Percentiles rank a stretch among this genome's conserved stretches.
Evolutionary conservation across 1,140 invertebrate genomes (phyloP).

Genomic region (Reticulitermes speratus): DNA sequence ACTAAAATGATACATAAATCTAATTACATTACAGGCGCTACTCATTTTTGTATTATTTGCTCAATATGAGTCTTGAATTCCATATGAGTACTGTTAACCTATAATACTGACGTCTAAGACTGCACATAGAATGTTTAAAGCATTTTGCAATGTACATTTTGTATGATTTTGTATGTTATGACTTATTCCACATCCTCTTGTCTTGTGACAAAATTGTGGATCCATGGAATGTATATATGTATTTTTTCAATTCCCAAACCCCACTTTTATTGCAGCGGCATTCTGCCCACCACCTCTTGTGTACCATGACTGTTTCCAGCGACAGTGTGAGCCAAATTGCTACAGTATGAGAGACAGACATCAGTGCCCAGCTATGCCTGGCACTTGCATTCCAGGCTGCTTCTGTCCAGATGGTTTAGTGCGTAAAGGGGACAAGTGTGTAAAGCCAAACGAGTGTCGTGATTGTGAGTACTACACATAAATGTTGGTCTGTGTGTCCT

Average conservation of each 20-base stretch:
- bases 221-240: no score
- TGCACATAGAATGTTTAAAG: no score
- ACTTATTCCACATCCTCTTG: no score
- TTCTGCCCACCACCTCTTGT: slow-evolving; percentile 69
- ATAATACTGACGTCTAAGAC: no score
- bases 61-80: neutral
- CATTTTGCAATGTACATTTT: no score
- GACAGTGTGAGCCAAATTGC: slow-evolving; percentile 71
- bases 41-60: no score
- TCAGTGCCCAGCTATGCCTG: slow-evolving; percentile 59
- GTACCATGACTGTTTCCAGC: slow-evolving; percentile 75
- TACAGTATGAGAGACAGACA: slow-evolving; percentile 56
- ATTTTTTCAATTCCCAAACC: neutral
- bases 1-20: no score
- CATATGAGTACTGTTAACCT: neutral
- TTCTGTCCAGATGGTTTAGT: slow-evolving; percentile 79
- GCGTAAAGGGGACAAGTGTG: slow-evolving; percentile 65
- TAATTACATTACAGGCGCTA: no score
- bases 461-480: slow-evolving; percentile 60
- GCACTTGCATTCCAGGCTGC: slow-evolving; percentile 76
- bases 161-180: no score
- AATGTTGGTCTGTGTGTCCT: neutral
- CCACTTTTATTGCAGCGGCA: slow-evolving; percentile 52
- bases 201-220: no score
- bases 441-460: slow-evolving; percentile 67